Evolutionary conservation across 2,113 vertebrate species (phyloP).

Genomic region (Apus apus): DNA sequence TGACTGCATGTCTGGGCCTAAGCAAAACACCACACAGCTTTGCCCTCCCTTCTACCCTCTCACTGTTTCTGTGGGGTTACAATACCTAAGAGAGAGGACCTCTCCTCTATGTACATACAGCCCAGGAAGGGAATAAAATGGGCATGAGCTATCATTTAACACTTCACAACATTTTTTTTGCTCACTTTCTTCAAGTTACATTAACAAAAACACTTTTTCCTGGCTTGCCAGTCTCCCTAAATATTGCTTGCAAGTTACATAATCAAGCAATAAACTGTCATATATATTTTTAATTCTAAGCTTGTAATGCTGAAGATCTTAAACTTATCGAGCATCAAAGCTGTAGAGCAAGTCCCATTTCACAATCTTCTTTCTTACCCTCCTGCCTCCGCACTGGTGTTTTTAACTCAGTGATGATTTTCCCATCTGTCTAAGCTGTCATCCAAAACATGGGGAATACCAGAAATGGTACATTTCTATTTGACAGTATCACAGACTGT

Average conservation of each 20-base stretch:
- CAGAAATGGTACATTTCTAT: constrained; percentile 23
- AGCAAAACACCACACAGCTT: not conserved
- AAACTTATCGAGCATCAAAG: not conserved
- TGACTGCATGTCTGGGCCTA: not conserved
- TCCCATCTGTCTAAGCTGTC: constrained; percentile 32
- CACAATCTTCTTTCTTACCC: not conserved
- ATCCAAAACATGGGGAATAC: constrained; percentile 32
- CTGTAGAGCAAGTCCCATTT: not conserved
- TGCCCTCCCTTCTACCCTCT: no score
- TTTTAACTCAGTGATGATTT: constrained; percentile 54
- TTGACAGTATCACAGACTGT: not conserved
- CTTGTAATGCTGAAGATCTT: not conserved
- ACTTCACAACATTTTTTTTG: not conserved
- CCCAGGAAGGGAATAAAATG: not conserved
- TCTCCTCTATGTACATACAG: not conserved
- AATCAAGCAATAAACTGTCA: not conserved
- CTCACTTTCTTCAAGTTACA: not conserved
- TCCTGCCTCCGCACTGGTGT: constrained; percentile 39
- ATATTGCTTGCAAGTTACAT: not conserved
- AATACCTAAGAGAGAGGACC: not conserved
- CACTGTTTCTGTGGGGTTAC: not conserved
- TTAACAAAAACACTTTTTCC: not conserved
- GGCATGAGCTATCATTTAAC: not conserved
- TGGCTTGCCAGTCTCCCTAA: not conserved
- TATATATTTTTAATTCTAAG: not conserved